Conservation (phyloP, 1,140 invertebrate species). For the Teleogryllus occipitalis region DNA sequence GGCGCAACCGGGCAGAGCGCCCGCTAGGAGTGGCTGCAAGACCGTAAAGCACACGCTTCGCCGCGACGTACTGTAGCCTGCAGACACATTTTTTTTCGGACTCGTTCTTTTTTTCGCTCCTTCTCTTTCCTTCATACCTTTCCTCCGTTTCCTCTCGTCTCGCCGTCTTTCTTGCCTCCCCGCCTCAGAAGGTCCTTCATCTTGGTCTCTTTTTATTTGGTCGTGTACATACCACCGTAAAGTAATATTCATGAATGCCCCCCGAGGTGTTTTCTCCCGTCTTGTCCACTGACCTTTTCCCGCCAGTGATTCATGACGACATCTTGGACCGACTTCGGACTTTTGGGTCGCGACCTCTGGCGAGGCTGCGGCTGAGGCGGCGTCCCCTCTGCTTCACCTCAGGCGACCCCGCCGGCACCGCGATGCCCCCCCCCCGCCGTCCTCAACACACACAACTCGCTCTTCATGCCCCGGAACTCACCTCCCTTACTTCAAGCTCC, state of each 20-base stretch:
- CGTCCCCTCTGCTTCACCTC: background rate
- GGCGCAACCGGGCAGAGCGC: too few relatives aligned
- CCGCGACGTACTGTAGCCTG: too few relatives aligned
- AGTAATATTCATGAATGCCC: conserved; percentile 1
- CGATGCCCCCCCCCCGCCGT: background rate
- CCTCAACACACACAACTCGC: too few relatives aligned
- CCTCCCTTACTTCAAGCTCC: too few relatives aligned
- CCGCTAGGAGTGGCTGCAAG: too few relatives aligned
- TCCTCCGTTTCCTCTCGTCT: background rate
- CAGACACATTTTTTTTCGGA: too few relatives aligned
- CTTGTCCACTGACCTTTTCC: background rate
- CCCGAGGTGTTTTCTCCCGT: background rate
- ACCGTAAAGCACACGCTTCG: too few relatives aligned
- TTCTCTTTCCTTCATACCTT: background rate
- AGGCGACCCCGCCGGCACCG: too few relatives aligned
- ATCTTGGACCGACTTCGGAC: background rate
- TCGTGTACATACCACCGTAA: background rate
- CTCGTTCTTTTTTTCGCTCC: too few relatives aligned
- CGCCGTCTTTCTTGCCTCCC: background rate
- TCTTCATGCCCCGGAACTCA: too few relatives aligned
- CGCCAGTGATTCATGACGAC: background rate
- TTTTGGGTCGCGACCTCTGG: background rate
- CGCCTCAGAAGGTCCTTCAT: background rate
- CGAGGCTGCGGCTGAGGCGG: background rate
- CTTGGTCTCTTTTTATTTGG: background rate